Conservation (phyloP, 2,797 vertebrate species). For the Pangasius macronema region DNA sequence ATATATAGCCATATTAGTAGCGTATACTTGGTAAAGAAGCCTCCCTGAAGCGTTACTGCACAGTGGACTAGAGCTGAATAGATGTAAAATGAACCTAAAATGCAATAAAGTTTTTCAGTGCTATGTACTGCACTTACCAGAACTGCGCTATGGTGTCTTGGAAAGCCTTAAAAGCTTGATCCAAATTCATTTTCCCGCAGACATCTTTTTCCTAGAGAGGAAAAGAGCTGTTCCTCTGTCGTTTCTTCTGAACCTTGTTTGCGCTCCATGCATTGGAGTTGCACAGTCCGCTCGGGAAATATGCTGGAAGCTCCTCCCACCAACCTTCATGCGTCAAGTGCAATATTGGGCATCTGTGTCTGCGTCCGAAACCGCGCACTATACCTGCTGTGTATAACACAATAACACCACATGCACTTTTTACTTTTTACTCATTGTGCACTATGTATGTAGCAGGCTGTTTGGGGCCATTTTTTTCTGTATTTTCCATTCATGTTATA, state of each 20-base stretch:
- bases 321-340: constrained; percentile 60
- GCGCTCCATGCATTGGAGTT: constrained; percentile 58
- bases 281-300: constrained; percentile 63
- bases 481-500: neutral
- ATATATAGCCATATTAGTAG: neutral
- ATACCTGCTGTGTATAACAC: neutral
- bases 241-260: constrained; percentile 57
- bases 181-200: constrained; percentile 36
- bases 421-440: neutral
- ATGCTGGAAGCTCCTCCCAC: constrained; percentile 78
- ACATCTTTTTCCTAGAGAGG: constrained; percentile 18
- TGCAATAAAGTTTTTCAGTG: neutral
- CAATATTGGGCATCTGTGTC: constrained; percentile 61
- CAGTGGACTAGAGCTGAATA: neutral
- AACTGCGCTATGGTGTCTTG: constrained; percentile 37
- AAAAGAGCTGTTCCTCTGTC: constrained; percentile 30
- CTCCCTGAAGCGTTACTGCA: neutral
- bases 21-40: neutral
- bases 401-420: neutral
- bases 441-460: neutral
- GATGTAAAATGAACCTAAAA: neutral
- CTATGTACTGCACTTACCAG: constrained; percentile 70
- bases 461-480: neutral
- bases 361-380: neutral
- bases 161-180: constrained; percentile 50